Base-by-base conservation (phyloP, 2,113 vertebrate species). In the Aix galericulata region DNA sequence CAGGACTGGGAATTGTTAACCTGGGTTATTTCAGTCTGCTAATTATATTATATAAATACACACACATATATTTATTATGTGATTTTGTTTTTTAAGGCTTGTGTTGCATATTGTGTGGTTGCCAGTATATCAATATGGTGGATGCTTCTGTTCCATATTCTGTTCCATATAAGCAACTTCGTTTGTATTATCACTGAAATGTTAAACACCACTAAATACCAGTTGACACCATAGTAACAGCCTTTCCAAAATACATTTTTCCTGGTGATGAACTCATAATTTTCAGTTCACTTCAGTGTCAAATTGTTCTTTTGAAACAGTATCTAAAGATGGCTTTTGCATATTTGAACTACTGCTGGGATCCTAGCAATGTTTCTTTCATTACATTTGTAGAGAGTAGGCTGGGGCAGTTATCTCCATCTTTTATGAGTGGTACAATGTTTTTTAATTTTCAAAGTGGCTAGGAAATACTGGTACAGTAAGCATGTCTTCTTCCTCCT, bases 1-100 rank as follows among this genome's bases (percentile, higher is more conserved):
- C 84, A 95, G 92, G 94, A 91, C 89, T 97, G 95, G 95, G 93
- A 96, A 96, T 96, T 96, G 96, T 95, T 97, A 97, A 97, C 91
- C 91, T 93, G 90, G 94, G 94, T 93, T 97, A 95, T 94, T 96
- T 97, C 88, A 94, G 89, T 93, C 89, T 89, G 86, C 86, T 96
- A 96, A 96, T 97, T 97, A 92, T 94, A 91, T 97, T 95, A 93
- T 84, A 95, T 89, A 95, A 94, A 92, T 83, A 94, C 67, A 86
- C 87, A 76, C 52, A 81, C 23, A 34, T 12, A 15, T 91, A 95
- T 95, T 97, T 96, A 95, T 95, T 82, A 82, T 66, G 40, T 73
- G 88, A 72, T 94, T 74, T 78, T 89, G 40, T 13, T 88, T 95
- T 89, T 80, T 46, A 89, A 93, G 62, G 76, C 13, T 89, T 8